A percentile compares a stretch with the other conserved stretches of the same genome.
Evolutionary conservation across 2,797 vertebrate species (phyloP).

Genomic region (Megalops cyprinoides): DNA sequence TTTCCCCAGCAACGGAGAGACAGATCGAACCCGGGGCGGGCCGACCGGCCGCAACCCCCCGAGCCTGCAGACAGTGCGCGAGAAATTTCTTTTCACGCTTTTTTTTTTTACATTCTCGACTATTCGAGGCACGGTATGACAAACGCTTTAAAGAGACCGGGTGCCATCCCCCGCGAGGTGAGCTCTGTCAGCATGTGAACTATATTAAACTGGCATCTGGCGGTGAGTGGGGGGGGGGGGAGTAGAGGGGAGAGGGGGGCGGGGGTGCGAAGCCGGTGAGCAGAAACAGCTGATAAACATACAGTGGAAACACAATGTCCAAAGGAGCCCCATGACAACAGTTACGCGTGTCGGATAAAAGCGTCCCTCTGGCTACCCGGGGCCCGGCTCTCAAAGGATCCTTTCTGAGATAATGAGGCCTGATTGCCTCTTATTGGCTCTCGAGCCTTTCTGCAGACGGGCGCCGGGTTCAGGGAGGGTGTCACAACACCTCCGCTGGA

Average conservation of each 20-base stretch:
- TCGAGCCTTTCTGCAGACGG: conserved; percentile 11
- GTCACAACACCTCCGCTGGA: background rate
- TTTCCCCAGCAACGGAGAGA: background rate
- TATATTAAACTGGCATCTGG: conserved; percentile 26
- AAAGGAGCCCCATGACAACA: conserved; percentile 52
- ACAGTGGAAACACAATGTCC: conserved; percentile 12
- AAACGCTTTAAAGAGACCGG: background rate
- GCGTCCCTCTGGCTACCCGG: conserved; percentile 36
- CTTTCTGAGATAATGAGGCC: conserved; percentile 38
- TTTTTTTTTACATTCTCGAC: background rate
- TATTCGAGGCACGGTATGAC: conserved; percentile 7
- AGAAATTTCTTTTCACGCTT: background rate
- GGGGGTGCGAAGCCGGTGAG: background rate
- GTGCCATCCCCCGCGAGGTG: background rate
- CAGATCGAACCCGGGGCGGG: too few species aligned
- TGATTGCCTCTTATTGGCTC: conserved; percentile 1
- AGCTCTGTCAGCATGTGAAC: conserved; percentile 21
- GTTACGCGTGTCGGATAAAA: conserved; percentile 59
- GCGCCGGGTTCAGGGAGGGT: background rate
- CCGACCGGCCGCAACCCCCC: too few species aligned
- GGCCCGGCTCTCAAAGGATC: conserved; percentile 31
- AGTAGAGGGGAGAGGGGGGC: background rate
- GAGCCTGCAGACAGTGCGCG: too few species aligned
- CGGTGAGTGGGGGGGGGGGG: background rate
- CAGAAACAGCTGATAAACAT: conserved; percentile 18